Evolutionary conservation across 1,140 invertebrate genomes (phyloP).

Genomic region (Pemphigus obesinymphae): DNA sequence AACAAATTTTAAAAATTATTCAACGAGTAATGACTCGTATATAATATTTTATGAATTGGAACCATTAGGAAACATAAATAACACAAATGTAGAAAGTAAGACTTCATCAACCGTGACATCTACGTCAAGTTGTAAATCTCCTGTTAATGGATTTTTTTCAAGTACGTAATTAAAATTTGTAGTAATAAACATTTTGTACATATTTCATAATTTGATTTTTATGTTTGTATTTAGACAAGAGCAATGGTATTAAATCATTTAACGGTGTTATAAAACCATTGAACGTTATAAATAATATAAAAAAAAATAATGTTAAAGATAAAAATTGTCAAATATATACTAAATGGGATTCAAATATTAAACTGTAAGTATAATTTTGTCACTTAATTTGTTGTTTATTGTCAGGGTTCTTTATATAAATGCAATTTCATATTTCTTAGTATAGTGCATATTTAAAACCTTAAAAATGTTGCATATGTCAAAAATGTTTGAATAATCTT

Average conservation of each 20-base stretch:
- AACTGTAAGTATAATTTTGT: background rate
- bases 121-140: constrained; percentile 46
- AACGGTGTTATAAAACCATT: constrained; percentile 6
- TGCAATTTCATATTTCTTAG: too few species aligned
- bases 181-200: background rate
- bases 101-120: constrained; percentile 48
- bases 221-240: background rate
- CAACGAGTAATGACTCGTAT: constrained; percentile 77
- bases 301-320: constrained; percentile 10
- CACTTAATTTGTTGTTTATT: background rate
- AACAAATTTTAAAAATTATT: constrained; percentile 65
- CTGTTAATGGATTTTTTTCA: constrained; percentile 47
- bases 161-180: constrained; percentile 13
- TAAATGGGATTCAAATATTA: constrained; percentile 34
- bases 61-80: constrained; percentile 45
- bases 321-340: constrained; percentile 11
- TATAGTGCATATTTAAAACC: too few species aligned
- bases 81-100: constrained; percentile 43
- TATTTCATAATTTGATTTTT: background rate
- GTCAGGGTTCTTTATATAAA: too few species aligned
- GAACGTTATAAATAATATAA: constrained; percentile 19
- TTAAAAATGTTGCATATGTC: too few species aligned
- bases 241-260: background rate
- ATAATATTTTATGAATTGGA: constrained; percentile 85
- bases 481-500: too few species aligned